Base-by-base conservation (phyloP, 2,888 invertebrate species). In the Cyclophora albipunctata region DNA sequence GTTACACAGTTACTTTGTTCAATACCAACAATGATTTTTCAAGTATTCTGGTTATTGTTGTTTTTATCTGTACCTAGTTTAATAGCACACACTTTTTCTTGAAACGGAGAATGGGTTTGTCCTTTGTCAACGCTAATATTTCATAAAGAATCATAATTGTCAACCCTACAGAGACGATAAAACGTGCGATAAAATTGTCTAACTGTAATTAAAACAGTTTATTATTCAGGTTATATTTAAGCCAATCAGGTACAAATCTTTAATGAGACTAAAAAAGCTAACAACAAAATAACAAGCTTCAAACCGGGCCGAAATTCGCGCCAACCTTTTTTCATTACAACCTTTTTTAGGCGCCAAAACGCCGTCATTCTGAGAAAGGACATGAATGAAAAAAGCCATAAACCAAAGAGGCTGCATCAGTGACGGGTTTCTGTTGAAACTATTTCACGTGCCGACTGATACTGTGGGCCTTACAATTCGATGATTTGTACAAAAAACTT, bases 321-420 rank as follows among this genome's bases (percentile, higher is more conserved):
- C 70, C 69, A 73, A 71, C 68, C 66, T 72, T 73, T 71, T 69
- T 64, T 52, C 44, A 54, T 50, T 42, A 45, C 53, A 58, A 64
- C 56, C 66, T 69, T 71, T 75, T 72, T 73, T 73, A 79, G 84
- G 86, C 86, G 86, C 85, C 86, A 81, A 84, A 84, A 80, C 73
- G 77, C 80, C 79, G 84, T 75, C 79, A 76, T 86, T 86, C 86
- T 81, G 62, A 73, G 86, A 86, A 86, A 66, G 62, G 59, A 75
- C 74, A 75, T 82, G 75, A 80, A 84, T 79, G 79, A 82, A 84
- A 84, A 84, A 84, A 78, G 67, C 69, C 73, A 73, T 77, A 81
- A 81, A 80, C 74, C 72, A 69, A 73, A 69, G 60, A 65, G 51
- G 51, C 33, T 48, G 4, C 40, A 34, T 7, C 3, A 37, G 58